These are phyloP conservation scores for Epistrophella euchroma DNA, from an alignment of 2,888 invertebrate species.

Conservation along the genomic window DNA sequence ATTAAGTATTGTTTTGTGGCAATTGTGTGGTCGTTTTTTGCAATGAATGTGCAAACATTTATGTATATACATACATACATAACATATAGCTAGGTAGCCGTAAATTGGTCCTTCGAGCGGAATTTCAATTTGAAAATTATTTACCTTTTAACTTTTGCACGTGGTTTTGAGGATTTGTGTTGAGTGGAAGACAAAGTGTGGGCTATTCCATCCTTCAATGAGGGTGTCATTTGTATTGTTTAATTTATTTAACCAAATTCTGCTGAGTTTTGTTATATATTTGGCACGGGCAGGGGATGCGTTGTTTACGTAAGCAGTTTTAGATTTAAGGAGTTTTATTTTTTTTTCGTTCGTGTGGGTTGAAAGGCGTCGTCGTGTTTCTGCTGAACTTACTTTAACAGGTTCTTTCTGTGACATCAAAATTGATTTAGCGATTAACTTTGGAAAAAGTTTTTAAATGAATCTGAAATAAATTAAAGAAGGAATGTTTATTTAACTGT, in stretches of 20 bases:
- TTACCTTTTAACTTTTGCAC: slow-evolving; percentile 50
- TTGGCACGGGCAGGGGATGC: not conserved
- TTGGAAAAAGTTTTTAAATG: not conserved
- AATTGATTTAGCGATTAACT: slow-evolving; percentile 9
- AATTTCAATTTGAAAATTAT: slow-evolving; percentile 44
- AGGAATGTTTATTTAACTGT: slow-evolving; percentile 4
- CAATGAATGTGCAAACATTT: slow-evolving; percentile 25
- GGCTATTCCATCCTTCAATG: not conserved
- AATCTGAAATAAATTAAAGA: slow-evolving; percentile 25
- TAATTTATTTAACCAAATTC: slow-evolving; percentile 22
- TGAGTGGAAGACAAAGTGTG: slow-evolving; percentile 1
- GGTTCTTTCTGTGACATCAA: not conserved
- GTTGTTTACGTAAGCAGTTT: slow-evolving; percentile 15
- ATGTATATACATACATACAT: not conserved
- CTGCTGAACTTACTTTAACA: not conserved
- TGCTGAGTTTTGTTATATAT: slow-evolving; percentile 7
- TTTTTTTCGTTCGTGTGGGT: not conserved
- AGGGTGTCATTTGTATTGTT: slow-evolving; percentile 20
- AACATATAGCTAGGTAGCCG: not conserved
- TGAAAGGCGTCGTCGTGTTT: not conserved
- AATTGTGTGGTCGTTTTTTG: slow-evolving; percentile 37
- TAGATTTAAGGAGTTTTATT: not conserved
- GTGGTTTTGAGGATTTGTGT: slow-evolving; percentile 18
- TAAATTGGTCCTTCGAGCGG: slow-evolving; percentile 49
- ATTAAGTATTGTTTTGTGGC: slow-evolving; percentile 58